Conservation (phyloP, 1,140 invertebrate genomes). For the Neodiprion pinetum region DNA sequence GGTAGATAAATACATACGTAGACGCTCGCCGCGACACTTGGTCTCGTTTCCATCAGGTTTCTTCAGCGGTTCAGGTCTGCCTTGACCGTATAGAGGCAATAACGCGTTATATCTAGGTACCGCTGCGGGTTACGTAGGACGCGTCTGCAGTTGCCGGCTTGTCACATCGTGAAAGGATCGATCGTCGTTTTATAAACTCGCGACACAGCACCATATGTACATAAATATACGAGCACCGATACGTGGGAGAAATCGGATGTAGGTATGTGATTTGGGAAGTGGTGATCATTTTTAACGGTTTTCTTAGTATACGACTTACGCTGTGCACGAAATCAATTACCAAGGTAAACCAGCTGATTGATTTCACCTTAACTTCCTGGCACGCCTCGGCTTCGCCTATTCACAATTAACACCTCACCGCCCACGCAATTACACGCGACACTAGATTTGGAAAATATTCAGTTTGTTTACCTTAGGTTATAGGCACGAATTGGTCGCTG, state of each 20-base stretch:
- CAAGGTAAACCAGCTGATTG: neutral
- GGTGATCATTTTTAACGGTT: neutral
- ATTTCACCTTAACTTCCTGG: too few relatives aligned
- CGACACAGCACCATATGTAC: neutral
- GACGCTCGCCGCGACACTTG: slow-evolving; percentile 8
- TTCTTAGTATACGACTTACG: neutral
- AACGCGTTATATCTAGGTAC: neutral
- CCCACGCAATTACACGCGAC: too few relatives aligned
- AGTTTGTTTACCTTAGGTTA: too few relatives aligned
- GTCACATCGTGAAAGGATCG: too few relatives aligned
- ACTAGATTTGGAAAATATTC: too few relatives aligned
- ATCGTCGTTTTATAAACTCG: too few relatives aligned
- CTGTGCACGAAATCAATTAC: neutral
- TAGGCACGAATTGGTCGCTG: too few relatives aligned
- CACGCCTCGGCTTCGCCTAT: too few relatives aligned
- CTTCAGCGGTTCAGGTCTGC: slow-evolving; percentile 42
- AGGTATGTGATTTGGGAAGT: neutral
- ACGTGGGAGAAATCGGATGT: neutral
- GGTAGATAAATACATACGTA: too few relatives aligned
- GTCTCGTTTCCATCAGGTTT: slow-evolving; percentile 37
- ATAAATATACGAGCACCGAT: neutral
- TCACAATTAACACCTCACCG: too few relatives aligned
- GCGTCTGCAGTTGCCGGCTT: neutral
- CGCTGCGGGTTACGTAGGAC: neutral
- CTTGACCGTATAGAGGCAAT: slow-evolving; percentile 50